These are phyloP conservation scores for Capreolus pygargus DNA, from an alignment of 2,113 vertebrate species.

Conservation along the genomic window DNA sequence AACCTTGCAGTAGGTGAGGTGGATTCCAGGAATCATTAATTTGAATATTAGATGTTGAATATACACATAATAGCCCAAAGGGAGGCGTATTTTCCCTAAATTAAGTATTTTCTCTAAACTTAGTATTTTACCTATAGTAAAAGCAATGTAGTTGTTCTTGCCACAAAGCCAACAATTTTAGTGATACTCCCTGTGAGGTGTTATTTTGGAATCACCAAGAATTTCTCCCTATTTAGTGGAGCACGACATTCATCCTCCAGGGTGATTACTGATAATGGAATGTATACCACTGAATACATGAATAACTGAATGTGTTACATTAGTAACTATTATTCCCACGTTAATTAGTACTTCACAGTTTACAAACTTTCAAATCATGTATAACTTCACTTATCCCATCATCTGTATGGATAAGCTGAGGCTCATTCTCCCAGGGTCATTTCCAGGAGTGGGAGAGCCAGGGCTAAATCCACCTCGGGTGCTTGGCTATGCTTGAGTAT, in stretches of 20 bases:
- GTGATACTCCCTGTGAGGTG: not conserved
- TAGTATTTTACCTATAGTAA: not conserved
- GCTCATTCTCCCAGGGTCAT: not conserved
- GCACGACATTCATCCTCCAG: not conserved
- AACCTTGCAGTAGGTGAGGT: not conserved
- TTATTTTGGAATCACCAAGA: not conserved
- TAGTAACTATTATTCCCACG: not conserved
- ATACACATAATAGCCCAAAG: not conserved
- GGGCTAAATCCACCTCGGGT: fast-evolving
- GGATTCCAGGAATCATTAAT: not conserved
- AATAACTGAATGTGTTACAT: not conserved
- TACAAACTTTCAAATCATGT: not conserved
- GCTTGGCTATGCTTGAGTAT: not conserved
- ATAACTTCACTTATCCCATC: not conserved
- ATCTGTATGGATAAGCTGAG: not conserved
- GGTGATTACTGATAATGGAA: not conserved
- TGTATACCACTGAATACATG: too few species aligned
- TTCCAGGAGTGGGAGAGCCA: not conserved
- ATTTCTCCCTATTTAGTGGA: not conserved
- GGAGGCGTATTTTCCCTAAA: not conserved
- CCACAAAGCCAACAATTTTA: not conserved
- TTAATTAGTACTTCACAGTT: not conserved
- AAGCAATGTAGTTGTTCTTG: not conserved
- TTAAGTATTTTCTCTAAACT: not conserved
- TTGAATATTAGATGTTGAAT: not conserved